Evolutionary conservation across 2,797 vertebrate genomes (phyloP), one percentile per base, ranked within the genome.

Genomic region (Mycteria americana): DNA sequence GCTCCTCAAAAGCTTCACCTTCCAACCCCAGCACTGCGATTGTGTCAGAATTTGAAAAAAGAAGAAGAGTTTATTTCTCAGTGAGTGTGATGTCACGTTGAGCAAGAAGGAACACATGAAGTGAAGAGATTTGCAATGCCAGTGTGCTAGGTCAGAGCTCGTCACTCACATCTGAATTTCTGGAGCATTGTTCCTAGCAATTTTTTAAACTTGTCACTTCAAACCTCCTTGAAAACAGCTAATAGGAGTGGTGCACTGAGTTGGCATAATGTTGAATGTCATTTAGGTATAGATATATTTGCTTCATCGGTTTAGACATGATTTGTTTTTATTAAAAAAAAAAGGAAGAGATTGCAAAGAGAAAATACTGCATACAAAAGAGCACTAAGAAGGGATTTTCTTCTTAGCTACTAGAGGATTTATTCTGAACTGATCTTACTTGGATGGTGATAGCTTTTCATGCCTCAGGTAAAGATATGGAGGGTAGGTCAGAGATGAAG

Each of bases 51-150:
- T 85, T 54, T 89, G 92, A 95, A 93, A 92, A 70, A 76, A 89
- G 65, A 75, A 79, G 76, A 91, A 69, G 89, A 96, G 78, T 93
- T 96, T 93, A 95, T 96, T 97, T 93, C 88, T 88, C 56, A 67
- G 69, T 45, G 69, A 95, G 73, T 43, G 65, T 96, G 95, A 95
- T 96, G 93, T 97, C 93, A 97, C 73, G 0, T 7, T 67, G 65
- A 93, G 59, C 70, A 89, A 94, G 79, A 95, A 89, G 30, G 50
- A 85, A 62, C 25, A 53, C 60, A 76, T 59, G 76, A 95, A 87
- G 41, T 92, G 60, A 79, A 78, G 85, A 96, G 88, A 94, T 95
- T 96, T 93, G 92, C 90, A 87, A 23, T 79, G 81, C 87, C 78
- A 84, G 73, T 88, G 87, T 88, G 56, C 33, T 84, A 80, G 95